Conservation (phyloP, 2,797 vertebrate genomes). For the Bradypodion ventrale region DNA sequence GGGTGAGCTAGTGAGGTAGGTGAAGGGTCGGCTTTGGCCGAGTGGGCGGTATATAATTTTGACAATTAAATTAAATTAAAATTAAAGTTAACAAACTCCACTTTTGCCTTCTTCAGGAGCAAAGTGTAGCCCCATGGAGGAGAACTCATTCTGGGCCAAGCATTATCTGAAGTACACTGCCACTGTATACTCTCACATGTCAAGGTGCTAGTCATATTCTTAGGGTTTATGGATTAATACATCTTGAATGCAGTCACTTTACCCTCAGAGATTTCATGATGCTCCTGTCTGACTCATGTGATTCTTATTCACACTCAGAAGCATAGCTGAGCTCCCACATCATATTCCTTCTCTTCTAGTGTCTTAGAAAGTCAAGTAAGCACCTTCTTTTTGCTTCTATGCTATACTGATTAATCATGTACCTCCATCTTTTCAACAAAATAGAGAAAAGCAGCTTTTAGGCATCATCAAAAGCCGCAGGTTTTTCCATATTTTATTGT, state of each 20-base stretch:
- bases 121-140: background rate
- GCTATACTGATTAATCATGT: background rate
- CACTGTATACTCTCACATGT: background rate
- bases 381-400: background rate
- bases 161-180: background rate
- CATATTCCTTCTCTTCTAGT: background rate
- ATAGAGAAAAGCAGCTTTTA: background rate
- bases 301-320: background rate
- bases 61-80: too few species aligned
- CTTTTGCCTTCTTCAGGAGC: background rate
- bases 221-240: background rate
- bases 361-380: background rate
- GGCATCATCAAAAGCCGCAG: background rate
- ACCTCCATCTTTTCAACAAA: background rate
- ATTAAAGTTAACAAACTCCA: background rate
- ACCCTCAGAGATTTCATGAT: background rate
- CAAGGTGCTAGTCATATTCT: background rate
- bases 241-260: background rate
- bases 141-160: background rate
- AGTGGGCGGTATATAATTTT: too few species aligned
- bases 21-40: too few species aligned
- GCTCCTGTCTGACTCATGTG: background rate
- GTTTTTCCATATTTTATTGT: background rate
- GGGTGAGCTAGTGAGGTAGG: background rate
- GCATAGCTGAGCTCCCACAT: background rate